Conservation (phyloP, 2,797 vertebrate species). For the Sebastolobus alascanus region DNA sequence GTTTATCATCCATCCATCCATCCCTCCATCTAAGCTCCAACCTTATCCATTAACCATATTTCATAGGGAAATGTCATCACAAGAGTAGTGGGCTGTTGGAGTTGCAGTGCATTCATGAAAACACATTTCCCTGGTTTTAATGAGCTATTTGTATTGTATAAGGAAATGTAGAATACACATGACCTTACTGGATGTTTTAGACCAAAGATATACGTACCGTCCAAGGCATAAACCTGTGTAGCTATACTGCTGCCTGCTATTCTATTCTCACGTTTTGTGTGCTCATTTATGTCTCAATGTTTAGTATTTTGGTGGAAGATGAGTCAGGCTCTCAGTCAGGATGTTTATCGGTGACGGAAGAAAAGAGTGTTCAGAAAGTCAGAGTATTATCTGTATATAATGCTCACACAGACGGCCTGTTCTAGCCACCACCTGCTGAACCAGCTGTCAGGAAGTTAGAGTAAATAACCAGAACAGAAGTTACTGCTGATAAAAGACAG, state of each 20-base stretch:
- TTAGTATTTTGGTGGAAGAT: constrained; percentile 4
- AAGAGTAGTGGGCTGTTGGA: background rate
- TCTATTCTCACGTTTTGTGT: background rate
- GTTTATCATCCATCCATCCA: background rate
- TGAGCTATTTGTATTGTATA: background rate
- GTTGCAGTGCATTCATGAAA: background rate
- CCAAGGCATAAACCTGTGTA: background rate
- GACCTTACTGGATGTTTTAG: background rate
- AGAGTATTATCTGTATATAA: constrained; percentile 14
- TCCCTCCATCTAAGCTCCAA: background rate
- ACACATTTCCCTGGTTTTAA: background rate
- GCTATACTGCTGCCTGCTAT: background rate
- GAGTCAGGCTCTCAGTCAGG: background rate
- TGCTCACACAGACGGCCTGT: constrained; percentile 52
- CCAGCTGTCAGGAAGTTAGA: constrained; percentile 20
- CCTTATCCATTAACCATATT: background rate
- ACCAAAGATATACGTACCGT: background rate
- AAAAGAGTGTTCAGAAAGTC: constrained; percentile 17
- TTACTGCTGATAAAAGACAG: constrained; percentile 26
- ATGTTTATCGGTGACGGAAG: constrained; percentile 18
- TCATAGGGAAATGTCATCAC: background rate
- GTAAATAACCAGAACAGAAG: constrained; percentile 29
- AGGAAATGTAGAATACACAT: background rate
- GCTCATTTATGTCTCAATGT: background rate
- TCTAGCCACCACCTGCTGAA: constrained; percentile 41